Conservation (phyloP, 2,888 invertebrate species). For the Polymixis flavicincta region DNA sequence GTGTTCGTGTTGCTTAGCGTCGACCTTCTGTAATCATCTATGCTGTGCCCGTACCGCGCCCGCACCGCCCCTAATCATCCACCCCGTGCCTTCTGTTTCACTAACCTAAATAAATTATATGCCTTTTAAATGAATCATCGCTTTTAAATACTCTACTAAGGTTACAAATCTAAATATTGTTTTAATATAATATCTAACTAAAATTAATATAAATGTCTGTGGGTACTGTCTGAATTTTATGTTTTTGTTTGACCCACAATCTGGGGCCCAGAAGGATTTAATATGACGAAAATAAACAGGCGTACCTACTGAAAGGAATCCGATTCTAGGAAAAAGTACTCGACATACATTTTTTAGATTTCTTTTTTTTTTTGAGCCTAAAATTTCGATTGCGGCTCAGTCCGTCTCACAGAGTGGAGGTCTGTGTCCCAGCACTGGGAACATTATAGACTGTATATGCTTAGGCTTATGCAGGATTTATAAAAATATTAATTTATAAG, state of each 20-base stretch:
- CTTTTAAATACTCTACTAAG: constrained; percentile 65
- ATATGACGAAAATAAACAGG: constrained; percentile 8
- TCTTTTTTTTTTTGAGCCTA: constrained; percentile 3
- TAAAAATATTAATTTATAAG: constrained; percentile 31
- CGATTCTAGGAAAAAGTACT: background rate
- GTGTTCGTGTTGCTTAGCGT: background rate
- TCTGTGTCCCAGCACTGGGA: background rate
- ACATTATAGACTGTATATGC: background rate
- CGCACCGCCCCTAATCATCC: constrained; percentile 59
- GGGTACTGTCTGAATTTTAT: background rate
- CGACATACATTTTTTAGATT: background rate
- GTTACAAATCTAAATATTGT: constrained; percentile 50
- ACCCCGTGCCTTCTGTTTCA: constrained; percentile 68
- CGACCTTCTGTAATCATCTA: constrained; percentile 15
- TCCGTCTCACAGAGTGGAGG: background rate
- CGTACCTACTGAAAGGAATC: background rate
- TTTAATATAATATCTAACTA: constrained; percentile 22
- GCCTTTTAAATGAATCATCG: constrained; percentile 72
- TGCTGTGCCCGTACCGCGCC: constrained; percentile 28
- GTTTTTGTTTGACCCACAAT: background rate
- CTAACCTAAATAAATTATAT: constrained; percentile 74
- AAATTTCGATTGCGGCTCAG: background rate
- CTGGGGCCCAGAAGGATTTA: background rate
- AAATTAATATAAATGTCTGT: constrained; percentile 1
- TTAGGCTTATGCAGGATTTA: background rate